Evolutionary conservation across 2,888 invertebrate species (phyloP).

Genomic region (Euplagia quadripunctaria): DNA sequence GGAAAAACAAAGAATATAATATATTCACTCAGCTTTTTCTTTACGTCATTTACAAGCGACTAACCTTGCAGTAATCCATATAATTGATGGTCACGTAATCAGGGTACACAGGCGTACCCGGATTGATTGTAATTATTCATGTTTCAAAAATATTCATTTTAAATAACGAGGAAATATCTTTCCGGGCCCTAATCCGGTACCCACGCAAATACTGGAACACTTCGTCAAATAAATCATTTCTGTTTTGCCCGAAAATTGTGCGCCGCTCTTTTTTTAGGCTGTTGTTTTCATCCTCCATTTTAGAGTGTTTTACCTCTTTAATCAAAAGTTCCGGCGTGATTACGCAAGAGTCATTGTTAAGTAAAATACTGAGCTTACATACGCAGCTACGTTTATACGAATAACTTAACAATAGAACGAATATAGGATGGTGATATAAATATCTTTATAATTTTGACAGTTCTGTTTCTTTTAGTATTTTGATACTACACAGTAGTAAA

Average conservation of each 20-base stretch:
- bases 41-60: slow-evolving; percentile 33
- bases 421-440: background rate
- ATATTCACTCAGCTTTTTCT: slow-evolving; percentile 31
- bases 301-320: slow-evolving; percentile 53
- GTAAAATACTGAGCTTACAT: slow-evolving; percentile 12
- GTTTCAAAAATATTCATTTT: slow-evolving; percentile 56
- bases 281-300: slow-evolving; percentile 46
- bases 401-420: slow-evolving; percentile 5
- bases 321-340: slow-evolving; percentile 51
- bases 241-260: slow-evolving; percentile 46
- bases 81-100: slow-evolving; percentile 48
- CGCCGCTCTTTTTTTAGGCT: slow-evolving; percentile 31
- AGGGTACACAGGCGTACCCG: slow-evolving; percentile 31
- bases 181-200: slow-evolving; percentile 33
- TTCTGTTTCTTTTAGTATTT: background rate
- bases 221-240: slow-evolving; percentile 60
- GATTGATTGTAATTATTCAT: slow-evolving; percentile 51
- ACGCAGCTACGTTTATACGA: background rate
- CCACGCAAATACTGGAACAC: slow-evolving; percentile 28
- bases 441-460: background rate
- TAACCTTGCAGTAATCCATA: slow-evolving; percentile 44
- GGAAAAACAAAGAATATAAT: slow-evolving; percentile 25
- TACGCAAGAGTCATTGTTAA: slow-evolving; percentile 47
- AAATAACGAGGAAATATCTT: slow-evolving; percentile 48
- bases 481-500: too few species aligned